phyloP scores from a whole-genome alignment of 35 echinoderm and acorn worm genomes.

The Amphiura filiformis region DNA sequence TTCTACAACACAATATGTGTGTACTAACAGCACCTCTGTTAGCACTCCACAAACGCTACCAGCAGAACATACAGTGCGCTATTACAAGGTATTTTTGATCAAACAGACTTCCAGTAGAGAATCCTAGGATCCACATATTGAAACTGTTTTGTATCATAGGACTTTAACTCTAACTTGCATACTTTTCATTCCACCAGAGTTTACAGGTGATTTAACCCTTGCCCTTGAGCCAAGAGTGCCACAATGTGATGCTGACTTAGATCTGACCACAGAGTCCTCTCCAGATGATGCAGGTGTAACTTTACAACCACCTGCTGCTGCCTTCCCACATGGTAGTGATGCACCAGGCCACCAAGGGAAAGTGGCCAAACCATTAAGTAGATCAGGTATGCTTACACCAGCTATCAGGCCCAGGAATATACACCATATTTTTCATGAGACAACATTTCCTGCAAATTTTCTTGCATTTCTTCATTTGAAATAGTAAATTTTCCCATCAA shows the following conservation, averaged over 20 bases:
- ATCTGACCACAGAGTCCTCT: conserved; percentile 61
- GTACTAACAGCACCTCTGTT: background rate
- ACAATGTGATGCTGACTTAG: conserved; percentile 57
- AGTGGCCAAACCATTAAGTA: background rate
- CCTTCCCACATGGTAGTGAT: background rate
- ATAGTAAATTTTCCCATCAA: no score
- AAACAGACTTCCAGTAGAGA: background rate
- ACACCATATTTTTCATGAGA: no score
- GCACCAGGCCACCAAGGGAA: background rate
- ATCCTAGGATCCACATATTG: no score
- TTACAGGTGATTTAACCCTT: conserved; percentile 80
- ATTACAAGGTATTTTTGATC: background rate
- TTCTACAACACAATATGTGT: background rate
- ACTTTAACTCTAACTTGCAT: background rate
- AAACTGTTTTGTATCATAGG: background rate
- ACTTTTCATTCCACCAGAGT: conserved; percentile 41
- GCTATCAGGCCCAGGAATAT: no score
- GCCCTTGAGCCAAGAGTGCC: conserved; percentile 76
- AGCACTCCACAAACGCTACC: background rate
- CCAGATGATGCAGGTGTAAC: conserved; percentile 1
- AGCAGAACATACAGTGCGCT: background rate
- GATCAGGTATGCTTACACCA: background rate
- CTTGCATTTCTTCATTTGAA: background rate
- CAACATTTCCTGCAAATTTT: no score
- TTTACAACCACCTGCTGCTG: background rate